Evolutionary conservation across 2,797 vertebrate species (phyloP).

Genomic region (Anabacerthia variegaticeps): DNA sequence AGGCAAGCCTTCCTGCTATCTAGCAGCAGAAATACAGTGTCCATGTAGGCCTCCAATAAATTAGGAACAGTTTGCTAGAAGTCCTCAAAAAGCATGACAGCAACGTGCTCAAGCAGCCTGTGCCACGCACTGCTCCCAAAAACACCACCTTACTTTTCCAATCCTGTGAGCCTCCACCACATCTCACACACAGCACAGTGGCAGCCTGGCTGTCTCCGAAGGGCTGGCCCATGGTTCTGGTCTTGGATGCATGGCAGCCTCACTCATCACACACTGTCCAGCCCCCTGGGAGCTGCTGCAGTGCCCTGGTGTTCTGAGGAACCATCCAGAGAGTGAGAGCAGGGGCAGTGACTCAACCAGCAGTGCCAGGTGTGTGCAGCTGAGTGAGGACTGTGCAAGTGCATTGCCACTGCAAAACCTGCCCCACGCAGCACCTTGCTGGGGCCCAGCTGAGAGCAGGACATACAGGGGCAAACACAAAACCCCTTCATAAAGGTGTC

Average conservation of each 20-base stretch:
- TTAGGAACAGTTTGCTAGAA: not conserved
- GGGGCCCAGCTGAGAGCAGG: not conserved
- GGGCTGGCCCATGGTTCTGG: not conserved
- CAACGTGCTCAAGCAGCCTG: fast-evolving
- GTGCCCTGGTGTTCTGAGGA: not conserved
- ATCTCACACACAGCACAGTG: not conserved
- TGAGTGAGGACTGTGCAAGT: not conserved
- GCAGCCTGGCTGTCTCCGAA: not conserved
- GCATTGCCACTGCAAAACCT: not conserved
- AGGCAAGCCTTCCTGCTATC: not conserved
- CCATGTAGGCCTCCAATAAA: not conserved
- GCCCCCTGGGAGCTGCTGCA: not conserved
- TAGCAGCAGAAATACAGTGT: not conserved
- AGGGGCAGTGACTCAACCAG: not conserved
- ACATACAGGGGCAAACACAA: not conserved
- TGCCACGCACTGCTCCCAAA: not conserved
- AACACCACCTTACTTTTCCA: not conserved
- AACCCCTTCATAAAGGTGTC: not conserved
- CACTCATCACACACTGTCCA: fast-evolving
- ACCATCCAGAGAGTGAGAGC: not conserved
- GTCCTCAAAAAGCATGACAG: fast-evolving
- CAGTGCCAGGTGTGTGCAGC: not conserved
- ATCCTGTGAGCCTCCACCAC: not conserved
- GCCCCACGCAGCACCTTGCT: not conserved
- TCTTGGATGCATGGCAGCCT: not conserved